A percentile compares a stretch with the other conserved stretches of the same genome.
Conservation (phyloP, 2,888 invertebrate genomes). For the Luperina nickerlii region DNA sequence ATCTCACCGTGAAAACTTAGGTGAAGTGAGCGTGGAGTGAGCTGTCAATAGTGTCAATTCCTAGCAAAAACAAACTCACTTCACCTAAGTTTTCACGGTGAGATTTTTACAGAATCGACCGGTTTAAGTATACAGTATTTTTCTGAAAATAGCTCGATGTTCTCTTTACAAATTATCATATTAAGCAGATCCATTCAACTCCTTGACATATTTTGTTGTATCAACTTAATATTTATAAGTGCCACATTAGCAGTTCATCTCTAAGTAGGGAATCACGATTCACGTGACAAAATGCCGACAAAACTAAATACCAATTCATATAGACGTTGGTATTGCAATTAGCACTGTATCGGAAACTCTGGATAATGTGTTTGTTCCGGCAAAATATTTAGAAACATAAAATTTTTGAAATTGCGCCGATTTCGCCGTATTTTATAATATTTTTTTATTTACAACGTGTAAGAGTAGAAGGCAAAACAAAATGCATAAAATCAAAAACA, state of each 20-base stretch:
- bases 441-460: too few species aligned
- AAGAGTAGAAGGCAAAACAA: too few species aligned
- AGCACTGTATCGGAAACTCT: slow-evolving; percentile 34
- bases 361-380: slow-evolving; percentile 43
- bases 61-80: too few species aligned
- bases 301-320: slow-evolving; percentile 21
- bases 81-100: too few species aligned
- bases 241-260: slow-evolving; percentile 52
- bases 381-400: slow-evolving; percentile 8
- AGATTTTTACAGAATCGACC: too few species aligned
- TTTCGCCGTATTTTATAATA: too few species aligned
- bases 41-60: too few species aligned
- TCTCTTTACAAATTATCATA: slow-evolving; percentile 7
- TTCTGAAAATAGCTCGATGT: background rate
- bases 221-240: slow-evolving; percentile 24
- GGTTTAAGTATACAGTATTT: background rate
- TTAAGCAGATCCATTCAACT: slow-evolving; percentile 15
- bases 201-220: slow-evolving; percentile 39
- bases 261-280: slow-evolving; percentile 69
- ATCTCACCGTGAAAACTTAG: too few species aligned
- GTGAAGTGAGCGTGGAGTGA: too few species aligned
- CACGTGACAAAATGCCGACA: slow-evolving; percentile 41
- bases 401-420: background rate
- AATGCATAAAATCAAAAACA: too few species aligned
- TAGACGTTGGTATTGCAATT: slow-evolving; percentile 33